Evolutionary conservation across 2,113 vertebrate species (phyloP), one percentile per base, ranked within the genome.

Genomic region (Oxyura jamaicensis): DNA sequence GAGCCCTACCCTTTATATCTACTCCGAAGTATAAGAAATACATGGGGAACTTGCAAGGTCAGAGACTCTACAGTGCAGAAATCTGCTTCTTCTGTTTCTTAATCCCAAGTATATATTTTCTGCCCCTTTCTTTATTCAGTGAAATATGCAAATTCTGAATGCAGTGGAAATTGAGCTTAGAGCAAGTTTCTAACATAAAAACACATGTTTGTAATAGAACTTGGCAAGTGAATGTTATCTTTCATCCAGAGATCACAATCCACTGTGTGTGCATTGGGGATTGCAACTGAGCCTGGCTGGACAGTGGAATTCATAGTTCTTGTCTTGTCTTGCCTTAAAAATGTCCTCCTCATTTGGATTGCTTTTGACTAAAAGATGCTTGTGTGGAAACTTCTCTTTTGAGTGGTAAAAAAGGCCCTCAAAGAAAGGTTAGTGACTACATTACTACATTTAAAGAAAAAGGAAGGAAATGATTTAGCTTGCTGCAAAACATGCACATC

Each of bases 171-270:
- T 78, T 62, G 89, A 94, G 91, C 82, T 96, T 68, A 36, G 14
- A 95, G 74, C 88, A 94, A 89, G 36, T 85, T 96, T 93, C 8
- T 3, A 89, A 89, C 72, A 78, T 91, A 72, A 94, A 97, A 58
- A 11, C 41, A 68, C 7, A 41, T 80, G 33, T 84, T 89, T 31
- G 63, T 81, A 86, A 83, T 86, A 94, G 83, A 72, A 90, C 56
- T 89, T 91, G 84, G 86, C 75, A 88, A 93, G 65, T 48, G 55
- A 65, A 58, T 88, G 73, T 90, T 96, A 56, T 81, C 86, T 95
- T 96, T 96, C 39, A 91, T 96, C 69, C 86, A 68, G 10, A 94
- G 95, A 91, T 96, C 83, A 88, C 65, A 91, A 68, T 79, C 82
- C 87, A 16, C 84, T 41, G 1, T 35, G 42, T 79, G 42, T 78